Evolutionary conservation across 2,888 invertebrate genomes (phyloP).

Genomic region (Agriotes lineatus): DNA sequence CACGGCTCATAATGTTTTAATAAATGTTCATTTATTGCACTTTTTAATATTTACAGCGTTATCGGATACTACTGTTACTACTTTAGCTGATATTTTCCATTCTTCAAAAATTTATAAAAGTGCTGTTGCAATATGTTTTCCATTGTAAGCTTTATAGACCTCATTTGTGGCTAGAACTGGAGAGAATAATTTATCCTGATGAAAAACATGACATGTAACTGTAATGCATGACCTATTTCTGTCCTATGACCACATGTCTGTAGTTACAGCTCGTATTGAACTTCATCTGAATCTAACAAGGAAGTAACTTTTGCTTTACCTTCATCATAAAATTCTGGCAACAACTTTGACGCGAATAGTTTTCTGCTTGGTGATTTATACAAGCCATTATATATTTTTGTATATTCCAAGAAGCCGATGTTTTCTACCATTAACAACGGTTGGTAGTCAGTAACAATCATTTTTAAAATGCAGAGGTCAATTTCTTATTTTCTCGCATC

Average conservation of each 20-base stretch:
- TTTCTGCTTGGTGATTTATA: conserved; percentile 48
- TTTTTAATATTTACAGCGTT: conserved; percentile 54
- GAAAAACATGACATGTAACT: conserved; percentile 50
- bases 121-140: not conserved
- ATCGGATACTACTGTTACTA: conserved; percentile 52
- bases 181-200: conserved; percentile 14
- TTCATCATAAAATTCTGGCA: too few relatives aligned
- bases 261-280: conserved; percentile 48
- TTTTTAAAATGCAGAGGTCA: not conserved
- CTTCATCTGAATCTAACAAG: conserved; percentile 44
- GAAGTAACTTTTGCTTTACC: too few relatives aligned
- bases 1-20: conserved; percentile 51
- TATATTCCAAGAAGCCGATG: conserved; percentile 49
- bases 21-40: conserved; percentile 50
- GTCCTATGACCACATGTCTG: conserved; percentile 55
- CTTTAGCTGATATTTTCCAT: conserved; percentile 52
- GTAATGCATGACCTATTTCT: conserved; percentile 49
- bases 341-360: conserved; percentile 31
- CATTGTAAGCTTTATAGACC: conserved; percentile 8
- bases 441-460: conserved; percentile 9
- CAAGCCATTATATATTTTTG: conserved; percentile 44
- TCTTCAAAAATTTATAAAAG: conserved; percentile 39
- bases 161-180: conserved; percentile 47
- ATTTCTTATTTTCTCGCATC: not conserved
- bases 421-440: conserved; percentile 51